Evolutionary conservation across 1,140 invertebrate genomes (phyloP), one percentile per base, ranked within the genome.

Genomic region (Meloidogyne floridensis): DNA sequence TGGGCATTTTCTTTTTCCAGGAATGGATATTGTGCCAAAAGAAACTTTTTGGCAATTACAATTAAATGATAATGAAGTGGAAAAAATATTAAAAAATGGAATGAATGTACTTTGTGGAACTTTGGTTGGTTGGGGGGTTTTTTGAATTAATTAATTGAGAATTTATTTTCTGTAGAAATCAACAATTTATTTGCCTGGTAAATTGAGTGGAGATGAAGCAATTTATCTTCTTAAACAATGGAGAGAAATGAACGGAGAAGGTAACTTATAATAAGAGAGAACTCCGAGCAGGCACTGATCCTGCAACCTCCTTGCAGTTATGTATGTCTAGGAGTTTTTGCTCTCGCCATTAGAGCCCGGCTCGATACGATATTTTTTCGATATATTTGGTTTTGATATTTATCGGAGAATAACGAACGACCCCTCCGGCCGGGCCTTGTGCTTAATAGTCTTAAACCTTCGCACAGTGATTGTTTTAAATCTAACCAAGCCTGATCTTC

Each of bases 21-120:
- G 59, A 65, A 65, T 65, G 59, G 59, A 65, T n/a, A 65, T 65
- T 65, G 59, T 65, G 15, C n/a, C 59, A 65, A 65, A 65, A 13
- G 59, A 65, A 18, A 65, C 59, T 18, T 65, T 65, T 18, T 65
- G 59, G 59, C 59, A 65, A 65, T 18, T 65, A 65, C 59, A 65
- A 65, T 65, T 65, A 65, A n/a, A 65, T 65, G n/a, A 65, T 65
- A 65, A 65, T 7, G 59, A 65, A 65, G n/a, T 65, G 2, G 59
- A 65, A n/a, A 65, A 65, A 65, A 65, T 65, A 65, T 65, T 65
- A 65, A n/a, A 65, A 18, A 65, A 65, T 65, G 59, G 59, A 65
- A 18, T 65, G 13, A 65, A 65, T 65, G 59, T 65, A 65, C 15
- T 65, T 65, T 65, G 59, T 65, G 59, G 59, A 18, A 65, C 59